Evolutionary conservation across 2,113 vertebrate genomes (phyloP).

Genomic region (Illadopsis cleaveri): DNA sequence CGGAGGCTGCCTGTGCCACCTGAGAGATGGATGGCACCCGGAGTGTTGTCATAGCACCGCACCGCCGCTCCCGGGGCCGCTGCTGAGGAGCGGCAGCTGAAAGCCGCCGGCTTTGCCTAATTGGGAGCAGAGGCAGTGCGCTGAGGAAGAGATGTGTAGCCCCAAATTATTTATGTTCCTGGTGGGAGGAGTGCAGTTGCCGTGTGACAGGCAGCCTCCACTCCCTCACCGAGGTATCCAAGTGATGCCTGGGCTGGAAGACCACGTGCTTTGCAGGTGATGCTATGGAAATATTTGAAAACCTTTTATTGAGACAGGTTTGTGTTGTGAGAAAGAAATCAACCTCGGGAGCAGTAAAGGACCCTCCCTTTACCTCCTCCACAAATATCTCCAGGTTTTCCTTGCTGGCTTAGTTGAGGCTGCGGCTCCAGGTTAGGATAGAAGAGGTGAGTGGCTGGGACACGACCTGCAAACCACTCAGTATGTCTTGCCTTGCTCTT

Average conservation of each 20-base stretch:
- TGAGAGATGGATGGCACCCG: conserved; percentile 6
- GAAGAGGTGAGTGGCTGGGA: not conserved
- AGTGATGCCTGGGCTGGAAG: not conserved
- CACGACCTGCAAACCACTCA: rapidly evolving
- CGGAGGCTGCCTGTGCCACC: not conserved
- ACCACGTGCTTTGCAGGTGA: not conserved
- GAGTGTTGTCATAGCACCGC: conserved; percentile 18
- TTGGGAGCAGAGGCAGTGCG: not conserved
- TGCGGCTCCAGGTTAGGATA: not conserved
- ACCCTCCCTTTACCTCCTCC: not conserved
- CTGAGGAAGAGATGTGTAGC: not conserved
- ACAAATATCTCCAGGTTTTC: not conserved
- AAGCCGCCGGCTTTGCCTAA: not conserved
- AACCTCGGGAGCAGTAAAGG: too few relatives aligned
- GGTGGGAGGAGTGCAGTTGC: not conserved
- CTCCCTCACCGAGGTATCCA: not conserved
- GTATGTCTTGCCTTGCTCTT: not conserved
- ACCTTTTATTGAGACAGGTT: not conserved
- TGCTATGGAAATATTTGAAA: not conserved
- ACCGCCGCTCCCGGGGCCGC: not conserved
- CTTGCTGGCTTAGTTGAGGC: not conserved
- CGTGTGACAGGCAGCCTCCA: not conserved
- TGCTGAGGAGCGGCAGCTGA: not conserved
- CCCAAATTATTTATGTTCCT: conserved; percentile 17
- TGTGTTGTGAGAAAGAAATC: not conserved